A percentile compares a stretch with the other conserved stretches of the same genome.
Evolutionary conservation across 2,888 invertebrate species (phyloP).

Genomic region (Drosophila borborema): DNA sequence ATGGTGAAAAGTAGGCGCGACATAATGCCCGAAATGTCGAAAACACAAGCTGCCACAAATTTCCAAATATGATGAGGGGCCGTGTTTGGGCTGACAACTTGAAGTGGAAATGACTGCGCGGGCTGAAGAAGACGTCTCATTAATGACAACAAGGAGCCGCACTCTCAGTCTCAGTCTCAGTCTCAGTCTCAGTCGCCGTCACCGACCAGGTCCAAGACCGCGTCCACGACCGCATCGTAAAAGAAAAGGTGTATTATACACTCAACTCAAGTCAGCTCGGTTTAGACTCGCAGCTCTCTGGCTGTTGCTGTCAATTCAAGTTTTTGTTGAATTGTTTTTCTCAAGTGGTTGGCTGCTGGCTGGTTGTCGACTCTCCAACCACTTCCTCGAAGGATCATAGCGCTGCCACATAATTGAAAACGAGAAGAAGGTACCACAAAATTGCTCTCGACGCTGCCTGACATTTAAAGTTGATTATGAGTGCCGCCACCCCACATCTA

Average conservation of each 20-base stretch:
- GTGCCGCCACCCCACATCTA: conserved; percentile 55
- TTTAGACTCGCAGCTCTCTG: conserved; percentile 9
- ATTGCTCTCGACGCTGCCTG: conserved; percentile 60
- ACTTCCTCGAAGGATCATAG: conserved; percentile 79
- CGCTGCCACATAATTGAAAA: conserved; percentile 73
- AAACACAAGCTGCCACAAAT: conserved; percentile 74
- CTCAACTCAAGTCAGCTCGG: conserved; percentile 38
- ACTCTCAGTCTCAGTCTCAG: not conserved
- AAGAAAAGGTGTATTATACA: conserved; percentile 78
- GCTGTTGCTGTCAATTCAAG: conserved; percentile 64
- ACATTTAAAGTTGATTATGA: conserved; percentile 71
- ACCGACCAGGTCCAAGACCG: conserved; percentile 11
- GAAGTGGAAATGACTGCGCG: conserved; percentile 81
- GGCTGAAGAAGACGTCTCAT: conserved; percentile 82
- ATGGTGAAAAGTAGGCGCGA: conserved; percentile 77
- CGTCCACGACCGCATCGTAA: conserved; percentile 36
- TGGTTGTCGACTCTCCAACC: conserved; percentile 38
- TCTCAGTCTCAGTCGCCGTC: not conserved
- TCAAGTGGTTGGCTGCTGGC: conserved; percentile 48
- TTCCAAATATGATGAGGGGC: conserved; percentile 70
- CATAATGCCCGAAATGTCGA: conserved; percentile 78
- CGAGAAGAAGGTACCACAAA: conserved; percentile 66
- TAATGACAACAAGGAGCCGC: conserved; percentile 79
- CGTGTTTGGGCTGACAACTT: conserved; percentile 72
- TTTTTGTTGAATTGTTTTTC: conserved; percentile 63